A percentile compares a stretch with the other conserved stretches of the same genome.
These are phyloP conservation scores for Drosophila kohkoa DNA, from an alignment of 1,140 invertebrate species.

Conservation along the genomic window DNA sequence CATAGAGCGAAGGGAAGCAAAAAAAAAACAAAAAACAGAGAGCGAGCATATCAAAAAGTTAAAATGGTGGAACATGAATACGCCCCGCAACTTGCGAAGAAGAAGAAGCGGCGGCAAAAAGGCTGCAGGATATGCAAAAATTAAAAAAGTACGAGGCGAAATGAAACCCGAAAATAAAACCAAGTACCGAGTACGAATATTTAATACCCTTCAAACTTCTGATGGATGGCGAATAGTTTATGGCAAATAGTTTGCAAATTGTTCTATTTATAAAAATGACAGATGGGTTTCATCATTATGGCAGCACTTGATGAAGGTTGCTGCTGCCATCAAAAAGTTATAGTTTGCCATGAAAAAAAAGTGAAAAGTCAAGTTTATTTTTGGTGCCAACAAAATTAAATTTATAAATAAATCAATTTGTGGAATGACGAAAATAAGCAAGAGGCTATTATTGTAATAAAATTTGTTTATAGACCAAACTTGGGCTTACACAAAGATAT, in stretches of 20 bases:
- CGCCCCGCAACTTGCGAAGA: slow-evolving; percentile 23
- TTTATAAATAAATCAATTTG: too few relatives aligned
- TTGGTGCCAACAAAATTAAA: too few relatives aligned
- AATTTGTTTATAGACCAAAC: too few relatives aligned
- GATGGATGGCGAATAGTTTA: too few relatives aligned
- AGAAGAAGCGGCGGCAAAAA: slow-evolving; percentile 32
- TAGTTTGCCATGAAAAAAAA: too few relatives aligned
- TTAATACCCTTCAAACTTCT: slow-evolving; percentile 9
- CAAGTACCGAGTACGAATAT: slow-evolving; percentile 13
- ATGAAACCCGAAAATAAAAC: slow-evolving; percentile 43
- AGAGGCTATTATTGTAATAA: too few relatives aligned
- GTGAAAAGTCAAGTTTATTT: too few relatives aligned
- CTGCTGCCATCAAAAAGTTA: too few relatives aligned
- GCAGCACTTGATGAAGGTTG: too few relatives aligned
- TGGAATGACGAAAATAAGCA: too few relatives aligned
- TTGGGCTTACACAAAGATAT: too few relatives aligned
- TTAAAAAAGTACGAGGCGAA: slow-evolving; percentile 46
- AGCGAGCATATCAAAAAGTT: slow-evolving; percentile 48
- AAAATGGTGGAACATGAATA: slow-evolving; percentile 40
- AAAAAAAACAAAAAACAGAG: neutral
- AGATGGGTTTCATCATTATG: too few relatives aligned
- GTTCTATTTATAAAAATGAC: neutral
- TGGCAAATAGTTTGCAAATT: neutral
- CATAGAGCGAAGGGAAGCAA: neutral
- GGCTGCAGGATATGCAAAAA: slow-evolving; percentile 57